These are phyloP conservation scores for Seriola quinqueradiata DNA, from an alignment of 2,113 vertebrate genomes.

Conservation along the genomic window DNA sequence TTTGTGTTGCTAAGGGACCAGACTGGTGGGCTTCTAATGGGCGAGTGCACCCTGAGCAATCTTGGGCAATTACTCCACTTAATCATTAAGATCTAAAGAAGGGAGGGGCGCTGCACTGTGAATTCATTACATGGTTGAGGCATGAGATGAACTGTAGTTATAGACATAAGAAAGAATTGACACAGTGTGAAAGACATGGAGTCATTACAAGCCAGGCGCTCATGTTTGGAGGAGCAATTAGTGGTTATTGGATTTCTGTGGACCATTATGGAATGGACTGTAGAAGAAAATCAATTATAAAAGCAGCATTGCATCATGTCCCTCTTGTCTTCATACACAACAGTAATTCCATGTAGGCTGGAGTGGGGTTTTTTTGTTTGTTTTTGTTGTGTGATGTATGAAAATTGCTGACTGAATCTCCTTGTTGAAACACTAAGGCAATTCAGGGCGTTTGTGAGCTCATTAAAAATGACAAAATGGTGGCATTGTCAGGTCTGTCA, in stretches of 20 bases:
- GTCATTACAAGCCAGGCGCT: slow-evolving; percentile 60
- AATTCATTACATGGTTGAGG: slow-evolving; percentile 55
- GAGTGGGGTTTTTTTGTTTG: slow-evolving; percentile 24
- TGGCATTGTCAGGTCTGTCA: slow-evolving; percentile 69
- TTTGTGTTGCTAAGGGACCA: slow-evolving; percentile 64
- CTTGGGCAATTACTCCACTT: slow-evolving; percentile 65
- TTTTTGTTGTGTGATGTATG: slow-evolving; percentile 65
- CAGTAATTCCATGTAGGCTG: slow-evolving; percentile 39
- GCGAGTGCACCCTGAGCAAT: slow-evolving; percentile 53
- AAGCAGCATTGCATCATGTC: slow-evolving; percentile 53
- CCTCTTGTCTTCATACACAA: slow-evolving; percentile 53
- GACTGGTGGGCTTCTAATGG: slow-evolving; percentile 47
- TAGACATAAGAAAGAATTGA: slow-evolving; percentile 38
- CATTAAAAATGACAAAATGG: slow-evolving; percentile 72
- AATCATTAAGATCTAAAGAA: slow-evolving; percentile 66
- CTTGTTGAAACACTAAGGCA: slow-evolving; percentile 51
- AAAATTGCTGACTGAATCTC: slow-evolving; percentile 67
- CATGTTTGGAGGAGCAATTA: slow-evolving; percentile 73
- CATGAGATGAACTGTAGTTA: slow-evolving; percentile 28
- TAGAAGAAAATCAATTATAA: slow-evolving; percentile 65
- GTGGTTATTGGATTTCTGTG: slow-evolving; percentile 66
- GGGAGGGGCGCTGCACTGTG: slow-evolving; percentile 25
- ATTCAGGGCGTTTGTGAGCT: slow-evolving; percentile 71
- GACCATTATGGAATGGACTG: slow-evolving; percentile 52
- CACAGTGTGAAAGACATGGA: slow-evolving; percentile 45